Conservation (phyloP, 2,888 invertebrate species). For the Ommatoiulus sabulosus region DNA sequence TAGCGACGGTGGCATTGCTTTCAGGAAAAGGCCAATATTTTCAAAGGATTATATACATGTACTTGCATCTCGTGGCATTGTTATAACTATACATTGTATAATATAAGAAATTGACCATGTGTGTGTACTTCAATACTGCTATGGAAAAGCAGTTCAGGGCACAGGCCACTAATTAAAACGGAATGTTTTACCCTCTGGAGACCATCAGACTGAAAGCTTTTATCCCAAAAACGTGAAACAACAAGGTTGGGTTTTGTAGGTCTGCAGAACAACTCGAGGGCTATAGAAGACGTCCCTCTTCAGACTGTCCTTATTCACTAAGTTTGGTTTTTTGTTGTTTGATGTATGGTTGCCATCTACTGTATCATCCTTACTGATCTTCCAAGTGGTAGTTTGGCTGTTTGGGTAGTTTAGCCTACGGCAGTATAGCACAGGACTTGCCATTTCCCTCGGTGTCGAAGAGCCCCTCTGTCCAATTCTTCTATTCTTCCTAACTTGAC, state of each 20-base stretch:
- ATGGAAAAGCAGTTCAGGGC: background rate
- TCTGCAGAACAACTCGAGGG: background rate
- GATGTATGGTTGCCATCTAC: conserved; percentile 14
- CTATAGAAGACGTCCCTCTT: background rate
- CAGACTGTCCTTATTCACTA: conserved; percentile 4
- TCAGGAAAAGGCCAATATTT: background rate
- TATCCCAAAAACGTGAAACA: background rate
- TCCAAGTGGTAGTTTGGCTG: background rate
- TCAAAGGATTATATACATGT: background rate
- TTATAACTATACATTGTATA: no score
- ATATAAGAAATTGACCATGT: background rate
- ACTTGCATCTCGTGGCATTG: no score
- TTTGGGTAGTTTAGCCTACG: background rate
- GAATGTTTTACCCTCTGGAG: conserved; percentile 16
- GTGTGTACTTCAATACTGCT: no score
- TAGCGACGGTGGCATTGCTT: background rate
- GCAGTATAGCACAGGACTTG: background rate
- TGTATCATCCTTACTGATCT: conserved; percentile 14
- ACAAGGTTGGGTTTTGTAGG: background rate
- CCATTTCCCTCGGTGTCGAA: background rate
- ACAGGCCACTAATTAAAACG: background rate
- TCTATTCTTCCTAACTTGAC: background rate
- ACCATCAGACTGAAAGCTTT: background rate
- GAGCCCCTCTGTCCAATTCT: background rate
- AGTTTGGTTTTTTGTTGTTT: conserved; percentile 8